Base-by-base conservation (phyloP, 2,888 invertebrate genomes). In the Amphipyra berbera region DNA sequence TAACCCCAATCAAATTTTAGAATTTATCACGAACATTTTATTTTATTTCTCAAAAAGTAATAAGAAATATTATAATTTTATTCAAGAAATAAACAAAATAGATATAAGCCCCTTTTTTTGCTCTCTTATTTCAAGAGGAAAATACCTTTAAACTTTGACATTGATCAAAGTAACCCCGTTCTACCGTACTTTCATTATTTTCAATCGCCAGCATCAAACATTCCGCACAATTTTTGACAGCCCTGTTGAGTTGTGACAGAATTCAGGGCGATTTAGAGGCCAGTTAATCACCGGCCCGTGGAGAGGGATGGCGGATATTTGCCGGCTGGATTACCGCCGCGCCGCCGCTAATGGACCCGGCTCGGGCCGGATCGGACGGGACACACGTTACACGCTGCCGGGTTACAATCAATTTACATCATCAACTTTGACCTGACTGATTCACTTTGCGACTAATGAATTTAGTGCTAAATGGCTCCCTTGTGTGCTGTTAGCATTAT, bases 361-460 rank as follows among this genome's bases (percentile, higher is more conserved):
- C 8, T 53, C 68, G 41, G 21, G 10, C 42, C 52, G 42, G 6
- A 8, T n/a, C 53, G 44, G 53, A 33, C 8, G 37, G 46, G 64
- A 30, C 6, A 30, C 30, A 30, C 30, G 30, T 30, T 30, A 30
- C 44, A 10, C 33, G 10, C 8, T 14, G 46, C 53, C 73, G 81
- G 84, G 84, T 86, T 84, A 88, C 86, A 82, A 82, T 79, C 82
- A 85, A 88, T 88, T 87, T 84, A 79, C 78, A 74, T 75, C 76
- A 71, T 70, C 78, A 73, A 64, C 73, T 77, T 69, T 73, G 69
- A 53, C 54, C 67, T 46, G 57, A 52, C 66, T 68, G 52, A 68
- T 74, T 65, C 61, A 52, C 50, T 62, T 65, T 56, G 79, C 74
- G 42, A 12, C 5, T 70, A 68, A 70, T 73, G 3, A 61, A 61